These are phyloP conservation scores for Paragorgia papillata DNA, from an alignment of 92 coral and sea anemone species.

Conservation along the genomic window DNA sequence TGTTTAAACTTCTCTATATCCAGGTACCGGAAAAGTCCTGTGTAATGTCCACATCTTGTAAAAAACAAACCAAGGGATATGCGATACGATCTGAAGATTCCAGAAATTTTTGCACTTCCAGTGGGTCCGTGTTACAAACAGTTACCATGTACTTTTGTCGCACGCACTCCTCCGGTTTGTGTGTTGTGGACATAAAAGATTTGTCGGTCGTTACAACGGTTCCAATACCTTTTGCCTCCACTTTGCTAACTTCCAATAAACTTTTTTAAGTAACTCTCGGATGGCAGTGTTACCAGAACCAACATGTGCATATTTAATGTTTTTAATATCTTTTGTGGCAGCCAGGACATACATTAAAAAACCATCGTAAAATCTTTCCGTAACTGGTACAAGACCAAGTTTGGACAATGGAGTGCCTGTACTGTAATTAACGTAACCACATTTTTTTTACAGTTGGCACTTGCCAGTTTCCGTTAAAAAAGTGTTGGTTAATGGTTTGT, in stretches of 20 bases:
- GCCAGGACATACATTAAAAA: background rate
- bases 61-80: background rate
- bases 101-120: background rate
- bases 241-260: too few species aligned
- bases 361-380: slow-evolving; percentile 35
- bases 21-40: background rate
- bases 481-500: too few species aligned
- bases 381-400: too few species aligned
- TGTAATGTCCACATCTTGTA: slow-evolving; percentile 2
- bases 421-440: too few species aligned
- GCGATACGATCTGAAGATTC: background rate
- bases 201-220: too few species aligned
- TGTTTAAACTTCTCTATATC: too few species aligned
- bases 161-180: background rate
- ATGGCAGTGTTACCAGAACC: background rate
- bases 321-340: background rate
- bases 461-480: too few species aligned
- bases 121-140: background rate
- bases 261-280: background rate
- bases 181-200: too few species aligned
- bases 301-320: background rate
- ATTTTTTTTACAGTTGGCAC: too few species aligned
- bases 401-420: too few species aligned
- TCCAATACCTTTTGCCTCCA: too few species aligned
- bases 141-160: background rate